Evolutionary conservation across 2,113 vertebrate genomes (phyloP).

Genomic region (Shinisaurus crocodilurus): DNA sequence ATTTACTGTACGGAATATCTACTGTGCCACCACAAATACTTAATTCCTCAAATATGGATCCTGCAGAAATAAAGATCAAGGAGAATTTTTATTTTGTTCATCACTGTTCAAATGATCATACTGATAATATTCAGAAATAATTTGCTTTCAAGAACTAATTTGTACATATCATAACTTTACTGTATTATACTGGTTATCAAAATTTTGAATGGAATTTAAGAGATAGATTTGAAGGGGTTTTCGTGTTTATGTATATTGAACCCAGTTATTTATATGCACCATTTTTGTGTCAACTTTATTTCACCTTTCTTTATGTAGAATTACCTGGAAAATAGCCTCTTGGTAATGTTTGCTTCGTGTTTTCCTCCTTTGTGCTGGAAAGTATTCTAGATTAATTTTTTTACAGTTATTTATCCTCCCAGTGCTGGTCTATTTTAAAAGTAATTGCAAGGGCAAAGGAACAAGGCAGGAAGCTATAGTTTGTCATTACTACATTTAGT

Average conservation of each 20-base stretch:
- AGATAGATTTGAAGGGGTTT: neutral
- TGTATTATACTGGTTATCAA: neutral
- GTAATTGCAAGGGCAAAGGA: neutral
- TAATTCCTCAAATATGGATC: neutral
- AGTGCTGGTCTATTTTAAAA: conserved; percentile 13
- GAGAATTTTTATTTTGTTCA: neutral
- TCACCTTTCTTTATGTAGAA: neutral
- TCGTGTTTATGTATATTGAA: neutral
- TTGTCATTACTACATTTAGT: conserved; percentile 10
- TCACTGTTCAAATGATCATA: neutral
- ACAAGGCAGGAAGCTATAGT: neutral
- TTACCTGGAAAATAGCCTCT: conserved; percentile 9
- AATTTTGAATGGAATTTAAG: neutral
- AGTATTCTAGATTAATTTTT: neutral
- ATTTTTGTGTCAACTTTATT: conserved; percentile 12
- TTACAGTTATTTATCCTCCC: neutral
- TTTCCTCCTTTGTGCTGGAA: conserved; percentile 17
- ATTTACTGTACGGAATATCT: neutral
- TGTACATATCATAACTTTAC: conserved; percentile 21
- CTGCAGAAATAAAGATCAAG: neutral
- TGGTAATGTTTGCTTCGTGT: neutral
- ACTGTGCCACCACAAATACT: neutral
- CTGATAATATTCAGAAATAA: neutral
- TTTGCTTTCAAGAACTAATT: conserved; percentile 35
- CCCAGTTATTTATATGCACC: neutral